Base-by-base conservation (phyloP, 2,113 vertebrate genomes). In the Thermophis baileyi region DNA sequence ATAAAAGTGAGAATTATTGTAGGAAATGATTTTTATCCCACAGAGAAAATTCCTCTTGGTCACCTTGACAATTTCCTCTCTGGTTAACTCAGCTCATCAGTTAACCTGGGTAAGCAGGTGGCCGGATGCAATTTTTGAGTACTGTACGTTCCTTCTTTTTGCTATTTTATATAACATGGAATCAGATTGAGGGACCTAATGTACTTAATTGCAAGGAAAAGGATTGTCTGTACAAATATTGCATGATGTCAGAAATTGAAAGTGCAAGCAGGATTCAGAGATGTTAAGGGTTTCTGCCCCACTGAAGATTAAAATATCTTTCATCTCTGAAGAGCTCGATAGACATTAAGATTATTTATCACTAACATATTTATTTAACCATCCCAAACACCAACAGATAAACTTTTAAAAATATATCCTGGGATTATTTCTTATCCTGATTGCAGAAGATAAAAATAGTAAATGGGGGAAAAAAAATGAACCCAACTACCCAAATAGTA, bases 291-390 rank as follows among this genome's bases (percentile, higher is more conserved):
- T 54, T 40, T 88, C 74, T 69, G 18, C 6, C 88, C 10, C 9
- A 51, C 86, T 53, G 90, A 53, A 53, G 16, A 60, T 60, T 55
- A 90, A 46, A 18, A 90, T 1, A 54, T 24, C 10, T 53, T 63
- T 85, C 87, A 51, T 8, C 89, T 57, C 88, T 86, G 10, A 69
- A 87, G 93, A 6, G 2, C 93, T 95, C 91, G 51, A 85, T 96
- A 95, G 94, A 30, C 44, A n/a, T 94, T 54, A 87, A 54, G 88
- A 94, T 94, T 94, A 3, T 92, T 51, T 93, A 87, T 95, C 44
- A 14, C 9, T 86, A 51, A 63, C 40, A 22, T 47, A n/a, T 94
- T 49, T 54, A 92, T 93, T 90, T 93, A 94, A 81, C 88, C 74
- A 92, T 50, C 88, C 25, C 85, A 0, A 94, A 63, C 35, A n/a